A percentile compares a stretch with the other conserved stretches of the same genome.
phyloP scores from a whole-genome alignment of 2,888 invertebrate species.

The Norana najaformis region DNA sequence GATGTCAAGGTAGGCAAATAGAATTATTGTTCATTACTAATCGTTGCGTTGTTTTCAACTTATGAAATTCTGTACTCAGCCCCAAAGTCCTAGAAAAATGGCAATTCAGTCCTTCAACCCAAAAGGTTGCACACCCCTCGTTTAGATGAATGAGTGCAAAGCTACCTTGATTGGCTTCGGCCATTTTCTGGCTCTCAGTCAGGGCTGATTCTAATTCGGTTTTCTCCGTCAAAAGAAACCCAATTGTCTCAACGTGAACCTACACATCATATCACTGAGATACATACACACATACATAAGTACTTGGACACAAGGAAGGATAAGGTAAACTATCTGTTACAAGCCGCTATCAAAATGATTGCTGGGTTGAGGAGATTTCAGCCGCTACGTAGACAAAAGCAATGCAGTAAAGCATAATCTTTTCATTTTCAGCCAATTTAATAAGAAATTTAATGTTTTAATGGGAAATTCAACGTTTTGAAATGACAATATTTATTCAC shows the following conservation, averaged over 20 bases:
- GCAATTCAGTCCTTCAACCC: too few species aligned
- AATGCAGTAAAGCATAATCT: not conserved
- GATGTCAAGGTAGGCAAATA: too few species aligned
- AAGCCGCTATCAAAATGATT: not conserved
- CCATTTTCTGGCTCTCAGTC: not conserved
- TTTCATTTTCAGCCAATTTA: not conserved
- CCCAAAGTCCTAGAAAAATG: too few species aligned
- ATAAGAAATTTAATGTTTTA: not conserved
- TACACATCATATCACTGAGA: not conserved
- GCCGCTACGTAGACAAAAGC: too few species aligned
- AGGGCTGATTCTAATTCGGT: slow-evolving; percentile 13
- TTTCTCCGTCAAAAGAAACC: not conserved
- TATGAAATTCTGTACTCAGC: too few species aligned
- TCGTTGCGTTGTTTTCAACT: too few species aligned
- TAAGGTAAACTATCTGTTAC: not conserved
- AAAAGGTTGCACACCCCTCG: too few species aligned
- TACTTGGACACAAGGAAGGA: not conserved
- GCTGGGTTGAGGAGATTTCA: not conserved
- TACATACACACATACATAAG: not conserved
- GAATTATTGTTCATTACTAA: too few species aligned
- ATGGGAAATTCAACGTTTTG: not conserved
- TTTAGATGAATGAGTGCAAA: not conserved
- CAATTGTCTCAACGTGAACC: not conserved
- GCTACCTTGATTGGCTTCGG: not conserved
- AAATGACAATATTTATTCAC: too few species aligned